Base-by-base conservation (phyloP, 2,888 invertebrate species). In the Germaria angustata region DNA sequence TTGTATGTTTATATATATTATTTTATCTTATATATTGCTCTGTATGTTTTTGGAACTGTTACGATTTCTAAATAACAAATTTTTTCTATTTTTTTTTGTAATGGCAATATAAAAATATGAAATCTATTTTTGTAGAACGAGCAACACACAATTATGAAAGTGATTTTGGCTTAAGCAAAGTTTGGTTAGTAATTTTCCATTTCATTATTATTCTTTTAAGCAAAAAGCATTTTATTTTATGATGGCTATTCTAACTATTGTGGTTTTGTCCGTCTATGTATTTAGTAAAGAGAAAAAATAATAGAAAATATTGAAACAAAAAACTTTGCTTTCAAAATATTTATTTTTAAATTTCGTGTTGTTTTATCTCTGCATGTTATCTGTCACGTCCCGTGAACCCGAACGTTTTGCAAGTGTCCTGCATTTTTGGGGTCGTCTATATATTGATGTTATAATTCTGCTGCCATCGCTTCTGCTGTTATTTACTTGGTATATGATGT, bases 321-420 rank as follows among this genome's bases (percentile, higher is more conserved):
- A 28, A 7, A 65, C 44, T n/a, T n/a, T n/a, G n/a, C n/a, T n/a
- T n/a, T n/a, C n/a, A n/a, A n/a, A n/a, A n/a, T n/a, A n/a, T n/a
- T 44, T 59, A 24, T 72, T 72, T 72, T 39, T 39, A 9, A 39
- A 61, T 28, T 72, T 6, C 7, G 22, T 39, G 32, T 51, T 39
- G 17, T 51, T 57, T 9, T 36, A 13, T 7, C 7, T 46, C 2
- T 61, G 9, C 24, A 8, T 13, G 53, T 41, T 53, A 17, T 46
- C 46, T 55, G 46, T 66, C 66, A 76, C 66, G 57, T 36, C 1
- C 46, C 57, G 39, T 76, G 49, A 76, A n/a, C 28, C 20, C 20
- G 20, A n/a, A 57, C 22, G 32, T 66, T 46, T 63, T 53, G 20
- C 36, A 20, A 51, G 13, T 22, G 41, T 53, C 22, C 61, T 63